Evolutionary conservation across 2,888 invertebrate genomes (phyloP).

Genomic region (Fragum sueziense): DNA sequence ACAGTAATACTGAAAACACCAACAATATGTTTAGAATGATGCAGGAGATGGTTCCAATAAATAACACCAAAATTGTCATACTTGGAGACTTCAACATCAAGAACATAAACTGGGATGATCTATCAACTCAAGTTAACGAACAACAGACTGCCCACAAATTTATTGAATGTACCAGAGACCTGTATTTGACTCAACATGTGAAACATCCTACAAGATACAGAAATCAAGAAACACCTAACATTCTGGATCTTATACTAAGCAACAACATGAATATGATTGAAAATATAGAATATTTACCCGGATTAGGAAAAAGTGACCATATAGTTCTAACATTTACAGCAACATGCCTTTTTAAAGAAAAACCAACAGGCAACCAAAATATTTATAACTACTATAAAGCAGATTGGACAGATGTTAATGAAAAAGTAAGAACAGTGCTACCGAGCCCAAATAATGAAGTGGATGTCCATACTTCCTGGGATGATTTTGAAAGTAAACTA

Average conservation of each 20-base stretch:
- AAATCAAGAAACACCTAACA: neutral
- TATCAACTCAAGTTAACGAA: no score
- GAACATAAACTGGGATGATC: neutral
- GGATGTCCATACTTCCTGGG: no score
- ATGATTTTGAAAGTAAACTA: no score
- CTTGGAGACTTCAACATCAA: neutral
- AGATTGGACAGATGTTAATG: neutral
- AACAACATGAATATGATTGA: slow-evolving; percentile 14
- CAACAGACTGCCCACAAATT: no score
- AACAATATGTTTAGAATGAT: no score
- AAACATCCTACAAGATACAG: slow-evolving; percentile 3
- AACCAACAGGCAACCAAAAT: neutral
- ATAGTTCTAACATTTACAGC: neutral
- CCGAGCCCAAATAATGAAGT: no score
- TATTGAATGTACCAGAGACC: neutral
- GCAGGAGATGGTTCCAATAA: no score
- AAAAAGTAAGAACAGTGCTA: neutral
- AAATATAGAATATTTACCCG: neutral
- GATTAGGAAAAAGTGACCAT: slow-evolving; percentile 12
- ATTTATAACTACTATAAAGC: neutral
- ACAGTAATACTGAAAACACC: neutral
- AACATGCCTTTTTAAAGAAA: neutral
- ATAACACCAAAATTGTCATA: no score
- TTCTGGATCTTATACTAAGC: neutral
- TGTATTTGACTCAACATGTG: slow-evolving; percentile 10